Conservation (phyloP, 2,888 invertebrate species). For the Mythimna ferrago region DNA sequence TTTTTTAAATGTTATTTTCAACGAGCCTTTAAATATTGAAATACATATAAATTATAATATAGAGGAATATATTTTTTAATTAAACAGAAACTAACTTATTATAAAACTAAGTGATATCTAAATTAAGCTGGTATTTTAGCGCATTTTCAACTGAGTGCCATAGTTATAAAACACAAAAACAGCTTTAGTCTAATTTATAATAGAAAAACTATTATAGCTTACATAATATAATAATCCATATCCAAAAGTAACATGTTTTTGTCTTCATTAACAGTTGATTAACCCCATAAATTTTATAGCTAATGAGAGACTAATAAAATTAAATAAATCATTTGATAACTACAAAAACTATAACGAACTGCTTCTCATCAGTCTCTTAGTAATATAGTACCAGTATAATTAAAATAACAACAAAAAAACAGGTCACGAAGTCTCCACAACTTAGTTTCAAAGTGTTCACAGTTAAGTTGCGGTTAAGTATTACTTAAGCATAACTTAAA, state of each 20-base stretch:
- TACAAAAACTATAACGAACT: constrained; percentile 34
- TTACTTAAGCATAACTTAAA: constrained; percentile 40
- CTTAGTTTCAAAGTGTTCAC: constrained; percentile 36
- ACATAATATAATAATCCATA: background rate
- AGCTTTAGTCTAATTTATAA: background rate
- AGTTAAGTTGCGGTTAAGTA: constrained; percentile 42
- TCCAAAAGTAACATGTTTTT: too few relatives aligned
- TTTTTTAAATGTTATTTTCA: background rate
- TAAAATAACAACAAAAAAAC: constrained; percentile 44
- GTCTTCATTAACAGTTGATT: background rate
- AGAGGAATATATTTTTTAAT: too few relatives aligned
- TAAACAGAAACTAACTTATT: too few relatives aligned
- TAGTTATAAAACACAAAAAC: background rate
- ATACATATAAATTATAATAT: too few relatives aligned
- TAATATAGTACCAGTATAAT: constrained; percentile 14
- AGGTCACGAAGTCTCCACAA: constrained; percentile 42
- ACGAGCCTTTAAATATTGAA: too few relatives aligned
- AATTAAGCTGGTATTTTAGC: background rate
- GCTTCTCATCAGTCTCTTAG: constrained; percentile 16
- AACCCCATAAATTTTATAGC: constrained; percentile 16
- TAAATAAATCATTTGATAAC: constrained; percentile 9
- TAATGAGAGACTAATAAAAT: background rate
- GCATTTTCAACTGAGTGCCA: background rate
- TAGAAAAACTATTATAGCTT: too few relatives aligned
- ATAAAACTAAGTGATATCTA: background rate